phyloP scores from a whole-genome alignment of 2,888 invertebrate species.

The Geotrupes spiniger region DNA sequence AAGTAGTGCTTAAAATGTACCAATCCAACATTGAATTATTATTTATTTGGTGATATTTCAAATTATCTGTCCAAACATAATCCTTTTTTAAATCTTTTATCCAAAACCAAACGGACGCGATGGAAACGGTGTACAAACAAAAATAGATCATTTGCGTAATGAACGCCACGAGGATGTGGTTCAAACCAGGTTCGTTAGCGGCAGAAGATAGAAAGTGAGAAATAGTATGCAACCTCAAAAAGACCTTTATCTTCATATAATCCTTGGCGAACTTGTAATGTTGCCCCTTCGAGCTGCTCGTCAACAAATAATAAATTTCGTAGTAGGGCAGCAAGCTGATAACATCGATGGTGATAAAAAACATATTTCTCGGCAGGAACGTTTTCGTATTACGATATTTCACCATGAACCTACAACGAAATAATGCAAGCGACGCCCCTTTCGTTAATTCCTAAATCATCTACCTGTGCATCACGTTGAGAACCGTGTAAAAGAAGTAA shows the following conservation, averaged over 20 bases:
- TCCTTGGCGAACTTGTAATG: constrained; percentile 7
- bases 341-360: constrained; percentile 11
- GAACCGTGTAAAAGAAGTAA: constrained; percentile 14
- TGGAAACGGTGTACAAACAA: constrained; percentile 16
- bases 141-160: constrained; percentile 16
- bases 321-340: constrained; percentile 15
- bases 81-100: constrained; percentile 9
- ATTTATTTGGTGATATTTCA: constrained; percentile 15
- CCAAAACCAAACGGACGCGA: constrained; percentile 21
- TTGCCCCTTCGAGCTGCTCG: constrained; percentile 7
- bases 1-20: constrained; percentile 10
- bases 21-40: constrained; percentile 6
- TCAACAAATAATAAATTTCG: constrained; percentile 15
- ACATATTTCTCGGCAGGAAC: constrained; percentile 10
- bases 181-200: constrained; percentile 19
- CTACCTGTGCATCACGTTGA: constrained; percentile 20
- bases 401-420: not conserved
- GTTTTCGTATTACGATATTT: constrained; percentile 13
- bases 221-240: constrained; percentile 9
- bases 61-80: constrained; percentile 10
- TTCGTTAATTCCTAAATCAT: not conserved
- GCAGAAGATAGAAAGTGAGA: constrained; percentile 9
- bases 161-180: constrained; percentile 14
- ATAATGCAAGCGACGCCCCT: not conserved
- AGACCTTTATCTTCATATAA: constrained; percentile 11